phyloP scores from a whole-genome alignment of 2,888 invertebrate species.

The Hoplodrina ambigua region DNA sequence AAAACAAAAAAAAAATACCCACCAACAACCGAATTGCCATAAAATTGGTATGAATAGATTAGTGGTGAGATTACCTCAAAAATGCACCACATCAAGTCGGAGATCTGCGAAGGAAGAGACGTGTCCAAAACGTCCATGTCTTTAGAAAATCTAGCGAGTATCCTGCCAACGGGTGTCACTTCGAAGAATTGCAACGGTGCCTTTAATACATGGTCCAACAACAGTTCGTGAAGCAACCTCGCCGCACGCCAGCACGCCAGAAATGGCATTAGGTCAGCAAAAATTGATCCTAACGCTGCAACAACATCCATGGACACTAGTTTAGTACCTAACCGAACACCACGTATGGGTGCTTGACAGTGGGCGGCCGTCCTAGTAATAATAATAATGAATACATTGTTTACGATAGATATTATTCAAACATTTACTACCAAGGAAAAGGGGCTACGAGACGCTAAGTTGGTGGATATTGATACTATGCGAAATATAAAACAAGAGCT shows the following conservation, averaged over 20 bases:
- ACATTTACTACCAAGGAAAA: slow-evolving; percentile 51
- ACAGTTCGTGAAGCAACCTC: slow-evolving; percentile 88
- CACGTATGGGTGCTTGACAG: slow-evolving; percentile 21
- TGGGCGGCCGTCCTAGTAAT: slow-evolving; percentile 33
- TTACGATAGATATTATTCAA: slow-evolving; percentile 65
- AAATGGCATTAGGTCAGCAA: slow-evolving; percentile 92
- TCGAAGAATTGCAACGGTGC: slow-evolving; percentile 95
- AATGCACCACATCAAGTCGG: slow-evolving; percentile 93
- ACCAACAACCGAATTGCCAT: slow-evolving; percentile 50
- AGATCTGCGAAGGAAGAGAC: slow-evolving; percentile 92
- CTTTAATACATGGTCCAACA: slow-evolving; percentile 91
- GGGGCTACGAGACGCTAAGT: slow-evolving; percentile 51
- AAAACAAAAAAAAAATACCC: slow-evolving; percentile 41
- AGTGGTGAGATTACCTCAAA: slow-evolving; percentile 91
- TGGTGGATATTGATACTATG: slow-evolving; percentile 47
- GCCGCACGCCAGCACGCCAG: slow-evolving; percentile 94
- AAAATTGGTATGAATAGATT: slow-evolving; percentile 55
- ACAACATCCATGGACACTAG: slow-evolving; percentile 82
- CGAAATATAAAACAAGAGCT: slow-evolving; percentile 31
- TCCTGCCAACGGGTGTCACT: slow-evolving; percentile 94
- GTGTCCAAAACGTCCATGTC: slow-evolving; percentile 94
- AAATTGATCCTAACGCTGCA: slow-evolving; percentile 93
- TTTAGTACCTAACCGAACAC: slow-evolving; percentile 58
- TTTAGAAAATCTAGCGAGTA: slow-evolving; percentile 94
- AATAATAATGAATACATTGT: slow-evolving; percentile 86